These are phyloP conservation scores for Eilema sororculum DNA, from an alignment of 2,888 invertebrate species.

Conservation along the genomic window DNA sequence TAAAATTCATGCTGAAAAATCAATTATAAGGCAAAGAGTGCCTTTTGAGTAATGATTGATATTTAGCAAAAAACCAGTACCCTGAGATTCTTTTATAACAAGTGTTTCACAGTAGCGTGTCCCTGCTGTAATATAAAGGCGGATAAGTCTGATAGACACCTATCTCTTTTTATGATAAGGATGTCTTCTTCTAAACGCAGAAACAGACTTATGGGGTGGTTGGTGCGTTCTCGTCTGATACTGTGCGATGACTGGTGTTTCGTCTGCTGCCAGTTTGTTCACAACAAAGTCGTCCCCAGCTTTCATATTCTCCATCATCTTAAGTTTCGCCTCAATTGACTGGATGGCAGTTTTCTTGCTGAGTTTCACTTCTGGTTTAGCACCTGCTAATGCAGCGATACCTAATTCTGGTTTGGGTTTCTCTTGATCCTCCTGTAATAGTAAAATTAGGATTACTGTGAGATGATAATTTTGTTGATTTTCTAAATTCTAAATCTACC, in stretches of 20 bases:
- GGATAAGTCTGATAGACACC: constrained; percentile 1
- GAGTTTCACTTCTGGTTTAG: constrained; percentile 87
- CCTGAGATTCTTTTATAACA: constrained; percentile 7
- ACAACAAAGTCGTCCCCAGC: constrained; percentile 91
- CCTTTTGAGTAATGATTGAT: background rate
- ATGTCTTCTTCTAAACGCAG: constrained; percentile 76
- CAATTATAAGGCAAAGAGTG: background rate
- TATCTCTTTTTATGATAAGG: constrained; percentile 85
- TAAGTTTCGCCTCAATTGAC: constrained; percentile 95
- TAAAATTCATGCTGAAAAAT: too few species aligned
- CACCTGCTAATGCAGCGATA: constrained; percentile 92
- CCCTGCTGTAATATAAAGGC: background rate
- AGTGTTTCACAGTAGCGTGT: constrained; percentile 18
- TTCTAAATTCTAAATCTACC: too few species aligned
- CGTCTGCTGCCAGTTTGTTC: constrained; percentile 89
- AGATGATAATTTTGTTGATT: background rate
- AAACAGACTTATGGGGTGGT: constrained; percentile 71
- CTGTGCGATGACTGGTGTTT: constrained; percentile 90
- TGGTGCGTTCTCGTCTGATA: constrained; percentile 88
- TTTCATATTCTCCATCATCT: constrained; percentile 91
- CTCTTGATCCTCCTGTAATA: constrained; percentile 90
- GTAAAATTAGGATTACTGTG: background rate
- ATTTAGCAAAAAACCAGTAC: background rate
- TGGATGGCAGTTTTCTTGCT: constrained; percentile 94
- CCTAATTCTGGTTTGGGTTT: constrained; percentile 92